Evolutionary conservation across 2,797 vertebrate genomes (phyloP).

Genomic region (Eidolon dupreanum): DNA sequence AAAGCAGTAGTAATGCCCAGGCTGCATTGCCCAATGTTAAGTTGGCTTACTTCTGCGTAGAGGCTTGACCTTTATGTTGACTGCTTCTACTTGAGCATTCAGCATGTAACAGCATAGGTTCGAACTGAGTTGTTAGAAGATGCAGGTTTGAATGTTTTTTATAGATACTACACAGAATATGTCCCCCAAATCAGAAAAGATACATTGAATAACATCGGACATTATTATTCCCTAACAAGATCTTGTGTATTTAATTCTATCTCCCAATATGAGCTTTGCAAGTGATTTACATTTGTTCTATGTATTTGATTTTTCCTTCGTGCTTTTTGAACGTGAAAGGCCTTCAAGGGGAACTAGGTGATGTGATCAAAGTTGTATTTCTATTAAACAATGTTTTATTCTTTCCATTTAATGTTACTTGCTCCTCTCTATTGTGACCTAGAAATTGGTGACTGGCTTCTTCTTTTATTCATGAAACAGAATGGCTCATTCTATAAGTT

Average conservation of each 20-base stretch:
- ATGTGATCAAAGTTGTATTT: constrained; percentile 50
- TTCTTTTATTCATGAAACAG: constrained; percentile 13
- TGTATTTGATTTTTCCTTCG: constrained; percentile 15
- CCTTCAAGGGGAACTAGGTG: neutral
- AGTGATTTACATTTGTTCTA: neutral
- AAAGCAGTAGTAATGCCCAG: neutral
- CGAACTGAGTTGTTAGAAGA: constrained; percentile 1
- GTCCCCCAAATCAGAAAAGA: neutral
- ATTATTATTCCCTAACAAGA: neutral
- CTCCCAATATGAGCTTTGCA: constrained; percentile 24
- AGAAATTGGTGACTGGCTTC: neutral
- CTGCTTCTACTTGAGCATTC: constrained; percentile 22
- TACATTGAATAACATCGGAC: neutral
- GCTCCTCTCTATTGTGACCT: neutral
- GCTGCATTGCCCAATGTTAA: neutral
- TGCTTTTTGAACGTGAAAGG: constrained; percentile 11
- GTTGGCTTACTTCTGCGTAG: neutral
- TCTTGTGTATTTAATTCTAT: neutral
- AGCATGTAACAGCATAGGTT: neutral
- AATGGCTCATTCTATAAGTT: constrained; percentile 37
- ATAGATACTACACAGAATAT: constrained; percentile 8
- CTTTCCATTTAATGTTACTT: constrained; percentile 38
- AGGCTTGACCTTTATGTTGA: neutral
- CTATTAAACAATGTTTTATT: constrained; percentile 33
- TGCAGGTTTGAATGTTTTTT: neutral